Evolutionary conservation across 2,888 invertebrate genomes (phyloP), one percentile per base, ranked within the genome.

Genomic region (Ophioninae sp.): DNA sequence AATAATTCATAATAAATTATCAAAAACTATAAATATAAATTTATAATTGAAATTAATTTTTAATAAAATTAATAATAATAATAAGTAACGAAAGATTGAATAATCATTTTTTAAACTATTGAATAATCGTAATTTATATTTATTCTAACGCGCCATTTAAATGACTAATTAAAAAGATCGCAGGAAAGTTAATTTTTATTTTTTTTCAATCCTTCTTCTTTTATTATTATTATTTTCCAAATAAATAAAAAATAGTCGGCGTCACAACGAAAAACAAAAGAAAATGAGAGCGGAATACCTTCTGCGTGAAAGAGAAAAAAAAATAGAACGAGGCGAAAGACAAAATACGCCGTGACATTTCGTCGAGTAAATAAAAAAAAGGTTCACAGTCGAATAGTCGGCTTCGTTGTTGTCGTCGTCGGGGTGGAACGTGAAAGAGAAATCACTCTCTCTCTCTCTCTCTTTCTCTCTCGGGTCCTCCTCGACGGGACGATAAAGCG

Each of bases 401-500:
- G 71, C 44, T 41, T 65, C 76, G 37, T 67, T 37, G 59, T 63
- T 51, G 76, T 61, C 59, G 51, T 51, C 51, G 17, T 51, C 51
- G 51, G 51, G 17, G 51, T 51, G 51, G 59, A 77, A 73, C 67
- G 67, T 67, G 23, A 44, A 65, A 65, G 75, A 81, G 61, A 82
- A 79, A 76, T n/a, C 59, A 61, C 78, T 63, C 30, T 63, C 63
- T 71, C 58, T 68, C 78, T 84, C 74, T 75, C 78, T 58, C 58
- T 61, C 23, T 61, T 22, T 71, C 58, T 69, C 79, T 84, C 75
- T 75, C 79, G 75, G 74, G 78, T 81, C 61, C 56, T n/a, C 37
- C 22, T 64, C 56, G 65, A 61, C 39, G 13, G 2, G 20, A 44
- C 30, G 41, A 72, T 64, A 72, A 30, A 72, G 51, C 51, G 51